Conservation (phyloP, 2,888 invertebrate genomes). For the Griposia aprilina region DNA sequence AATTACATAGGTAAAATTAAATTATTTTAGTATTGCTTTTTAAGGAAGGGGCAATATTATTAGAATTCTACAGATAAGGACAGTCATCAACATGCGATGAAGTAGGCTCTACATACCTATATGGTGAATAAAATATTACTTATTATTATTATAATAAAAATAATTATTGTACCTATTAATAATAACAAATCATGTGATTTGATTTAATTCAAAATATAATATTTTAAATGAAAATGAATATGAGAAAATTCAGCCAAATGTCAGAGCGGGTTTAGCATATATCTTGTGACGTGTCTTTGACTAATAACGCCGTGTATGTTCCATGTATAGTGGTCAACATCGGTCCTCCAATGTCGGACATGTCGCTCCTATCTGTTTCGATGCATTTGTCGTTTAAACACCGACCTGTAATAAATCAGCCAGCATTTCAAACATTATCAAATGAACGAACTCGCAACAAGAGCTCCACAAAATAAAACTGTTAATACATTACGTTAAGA, state of each 20-base stretch:
- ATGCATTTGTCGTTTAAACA: slow-evolving; percentile 91
- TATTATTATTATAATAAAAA: background rate
- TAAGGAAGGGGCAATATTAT: background rate
- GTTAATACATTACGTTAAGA: slow-evolving; percentile 53
- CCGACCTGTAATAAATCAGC: slow-evolving; percentile 91
- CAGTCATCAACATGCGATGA: background rate
- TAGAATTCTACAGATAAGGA: background rate
- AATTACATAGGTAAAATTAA: slow-evolving; percentile 28
- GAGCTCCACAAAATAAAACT: slow-evolving; percentile 44
- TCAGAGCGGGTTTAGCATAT: slow-evolving; percentile 39
- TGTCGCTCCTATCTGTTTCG: slow-evolving; percentile 91
- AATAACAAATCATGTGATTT: too few relatives aligned
- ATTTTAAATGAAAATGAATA: background rate
- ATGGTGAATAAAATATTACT: background rate
- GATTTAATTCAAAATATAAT: background rate
- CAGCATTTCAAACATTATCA: slow-evolving; percentile 66
- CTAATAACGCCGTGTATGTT: slow-evolving; percentile 76
- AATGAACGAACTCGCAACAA: slow-evolving; percentile 67
- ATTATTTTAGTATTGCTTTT: slow-evolving; percentile 16
- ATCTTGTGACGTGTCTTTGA: slow-evolving; percentile 75
- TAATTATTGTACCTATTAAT: slow-evolving; percentile 1
- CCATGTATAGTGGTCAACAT: slow-evolving; percentile 85
- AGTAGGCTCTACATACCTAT: too few relatives aligned
- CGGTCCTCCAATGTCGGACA: slow-evolving; percentile 90
- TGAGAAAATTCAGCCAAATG: background rate